Conservation (phyloP, 92 coral and sea anemone genomes). For the Palythoa grandis region DNA sequence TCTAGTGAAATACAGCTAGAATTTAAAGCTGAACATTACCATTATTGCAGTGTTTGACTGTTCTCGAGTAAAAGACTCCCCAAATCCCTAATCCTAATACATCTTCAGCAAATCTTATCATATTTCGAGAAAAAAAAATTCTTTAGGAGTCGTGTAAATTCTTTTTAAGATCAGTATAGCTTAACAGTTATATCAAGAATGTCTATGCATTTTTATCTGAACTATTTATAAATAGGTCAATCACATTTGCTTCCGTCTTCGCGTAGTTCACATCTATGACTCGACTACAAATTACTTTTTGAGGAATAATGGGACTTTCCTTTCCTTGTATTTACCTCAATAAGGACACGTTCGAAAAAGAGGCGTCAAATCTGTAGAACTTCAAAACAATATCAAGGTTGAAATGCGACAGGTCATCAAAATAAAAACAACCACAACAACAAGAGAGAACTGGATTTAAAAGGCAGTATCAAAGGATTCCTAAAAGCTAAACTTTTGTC, state of each 20-base stretch:
- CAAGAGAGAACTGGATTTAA: conserved; percentile 21
- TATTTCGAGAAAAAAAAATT: too few species aligned
- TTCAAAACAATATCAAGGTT: background rate
- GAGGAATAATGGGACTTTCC: background rate
- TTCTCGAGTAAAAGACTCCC: background rate
- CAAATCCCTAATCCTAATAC: too few species aligned
- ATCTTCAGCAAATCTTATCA: background rate
- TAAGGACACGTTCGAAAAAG: background rate
- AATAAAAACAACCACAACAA: background rate
- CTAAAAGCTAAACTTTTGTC: background rate
- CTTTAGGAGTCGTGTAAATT: background rate
- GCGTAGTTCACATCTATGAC: background rate
- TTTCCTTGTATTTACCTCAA: background rate
- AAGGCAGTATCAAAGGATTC: background rate
- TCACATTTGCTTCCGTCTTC: background rate
- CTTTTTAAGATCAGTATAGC: background rate
- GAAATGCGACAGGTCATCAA: background rate
- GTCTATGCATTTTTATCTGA: background rate
- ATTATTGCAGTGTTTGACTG: background rate
- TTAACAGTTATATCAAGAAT: background rate
- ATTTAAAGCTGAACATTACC: background rate
- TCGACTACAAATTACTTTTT: background rate
- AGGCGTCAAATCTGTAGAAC: conserved; percentile 39
- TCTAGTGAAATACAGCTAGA: background rate
- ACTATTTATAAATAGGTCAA: background rate